Percentiles rank a stretch among this genome's conserved stretches.
These are phyloP conservation scores for Luehdorfia chinensis DNA, from an alignment of 1,140 invertebrate genomes.

Conservation along the genomic window DNA sequence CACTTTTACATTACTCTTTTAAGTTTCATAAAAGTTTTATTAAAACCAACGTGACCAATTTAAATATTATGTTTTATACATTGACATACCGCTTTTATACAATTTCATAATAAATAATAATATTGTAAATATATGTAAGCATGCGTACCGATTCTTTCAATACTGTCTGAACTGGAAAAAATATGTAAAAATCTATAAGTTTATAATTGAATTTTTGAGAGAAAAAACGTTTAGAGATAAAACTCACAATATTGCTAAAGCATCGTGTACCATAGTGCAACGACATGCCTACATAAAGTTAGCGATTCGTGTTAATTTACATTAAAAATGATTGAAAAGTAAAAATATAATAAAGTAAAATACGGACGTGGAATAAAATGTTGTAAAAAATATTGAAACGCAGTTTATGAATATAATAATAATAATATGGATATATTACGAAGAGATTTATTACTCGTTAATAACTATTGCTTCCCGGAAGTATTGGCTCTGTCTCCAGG, in stretches of 20 bases:
- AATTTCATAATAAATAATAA: constrained; percentile 8
- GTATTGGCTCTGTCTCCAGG: constrained; percentile 96
- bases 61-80: too few species aligned
- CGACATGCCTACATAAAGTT: constrained; percentile 64
- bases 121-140: constrained; percentile 38
- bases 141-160: constrained; percentile 72
- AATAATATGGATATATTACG: constrained; percentile 68
- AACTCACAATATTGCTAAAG: constrained; percentile 47
- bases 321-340: constrained; percentile 46
- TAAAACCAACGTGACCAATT: too few species aligned
- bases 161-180: constrained; percentile 66
- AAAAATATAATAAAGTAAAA: constrained; percentile 66
- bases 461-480: constrained; percentile 94
- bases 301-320: constrained; percentile 52
- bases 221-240: not conserved
- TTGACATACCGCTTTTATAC: too few species aligned
- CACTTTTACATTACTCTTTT: not conserved
- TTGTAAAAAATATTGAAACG: constrained; percentile 63
- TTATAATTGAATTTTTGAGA: constrained; percentile 14
- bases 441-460: constrained; percentile 76
- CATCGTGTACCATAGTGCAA: constrained; percentile 52
- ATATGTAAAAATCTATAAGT: constrained; percentile 52
- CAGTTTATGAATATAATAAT: constrained; percentile 58
- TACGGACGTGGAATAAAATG: constrained; percentile 65
- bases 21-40: too few species aligned